phyloP scores from a whole-genome alignment of 2,888 invertebrate species.

The Erebia ligea region DNA sequence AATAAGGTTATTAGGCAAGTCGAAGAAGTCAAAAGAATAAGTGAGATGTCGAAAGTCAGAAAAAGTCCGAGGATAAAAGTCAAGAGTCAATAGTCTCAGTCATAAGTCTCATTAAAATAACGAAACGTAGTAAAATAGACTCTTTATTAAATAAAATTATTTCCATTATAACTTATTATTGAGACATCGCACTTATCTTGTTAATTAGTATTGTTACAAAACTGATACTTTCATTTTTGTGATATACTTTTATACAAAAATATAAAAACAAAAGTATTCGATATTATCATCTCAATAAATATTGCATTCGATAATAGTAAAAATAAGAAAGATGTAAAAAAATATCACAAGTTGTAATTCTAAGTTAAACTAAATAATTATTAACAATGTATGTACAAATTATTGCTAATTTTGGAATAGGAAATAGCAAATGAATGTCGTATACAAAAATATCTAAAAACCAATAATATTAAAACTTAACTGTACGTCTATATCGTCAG shows the following conservation, averaged over 20 bases:
- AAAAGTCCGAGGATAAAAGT: conserved; percentile 42
- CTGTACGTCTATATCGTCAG: too few relatives aligned
- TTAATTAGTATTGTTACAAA: conserved; percentile 53
- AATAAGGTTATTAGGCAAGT: conserved; percentile 48
- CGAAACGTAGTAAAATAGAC: conserved; percentile 57
- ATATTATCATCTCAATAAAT: conserved; percentile 42
- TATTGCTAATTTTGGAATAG: conserved; percentile 39
- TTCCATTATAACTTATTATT: conserved; percentile 52
- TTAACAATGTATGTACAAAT: conserved; percentile 42
- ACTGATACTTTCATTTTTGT: conserved; percentile 54
- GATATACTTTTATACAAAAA: conserved; percentile 45
- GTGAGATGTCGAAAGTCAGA: conserved; percentile 68
- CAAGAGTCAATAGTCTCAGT: conserved; percentile 47
- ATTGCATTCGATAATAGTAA: conserved; percentile 39
- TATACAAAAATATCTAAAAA: background rate
- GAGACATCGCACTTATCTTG: conserved; percentile 78
- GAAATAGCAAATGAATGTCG: conserved; percentile 9
- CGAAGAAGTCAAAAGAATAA: conserved; percentile 56
- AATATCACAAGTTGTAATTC: conserved; percentile 38
- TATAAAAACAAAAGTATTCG: conserved; percentile 53
- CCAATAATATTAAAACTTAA: background rate
- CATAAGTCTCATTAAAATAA: conserved; percentile 50
- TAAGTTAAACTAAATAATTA: conserved; percentile 40
- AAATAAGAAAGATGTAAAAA: conserved; percentile 43
- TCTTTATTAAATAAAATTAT: conserved; percentile 62